Evolutionary conservation across 2,113 vertebrate species (phyloP), one percentile per base, ranked within the genome.

Genomic region (Tylochromis polylepis): DNA sequence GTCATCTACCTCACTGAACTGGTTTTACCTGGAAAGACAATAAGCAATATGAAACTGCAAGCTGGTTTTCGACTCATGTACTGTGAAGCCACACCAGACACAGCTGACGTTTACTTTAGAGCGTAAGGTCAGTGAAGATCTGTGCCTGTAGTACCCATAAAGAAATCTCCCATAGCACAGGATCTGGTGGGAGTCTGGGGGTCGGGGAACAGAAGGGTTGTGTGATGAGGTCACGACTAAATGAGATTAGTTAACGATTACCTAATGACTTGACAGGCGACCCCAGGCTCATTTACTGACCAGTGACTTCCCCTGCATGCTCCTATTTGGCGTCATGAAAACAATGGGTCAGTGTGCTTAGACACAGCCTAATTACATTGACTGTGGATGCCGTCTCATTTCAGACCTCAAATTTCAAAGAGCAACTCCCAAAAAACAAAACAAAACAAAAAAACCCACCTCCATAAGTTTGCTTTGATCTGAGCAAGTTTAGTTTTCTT

Each of bases 231-330:
- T 92, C 93, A 94, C 67, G 92, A 93, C 91, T 90, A 87, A 94
- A 95, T 93, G 79, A 93, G 90, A 95, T 92, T 87, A 94, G 88
- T 89, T 92, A 93, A 93, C 90, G 87, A 93, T 89, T 82, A 80
- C 81, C 85, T 92, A 94, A 94, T 81, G 93, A 93, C 60, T 85
- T 31, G 91, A 91, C 93, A 80, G 89, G 89, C 88, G 77, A 91
- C 91, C 93, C 90, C 82, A 9, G 92, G 89, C 89, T 92, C 87
- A 55, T 89, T 93, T 84, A 82, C 79, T 86, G 89, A 91, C 91
- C 90, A 65, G 51, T 83, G 90, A 91, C 95, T 94, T 93, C 95
- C 91, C 81, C 87, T 43, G 41, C 82, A 46, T 1, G 79, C 84
- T 91, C 87, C 93, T 90, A 92, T 91, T 89, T 85, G 88, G 89